Percentiles rank a stretch among this genome's conserved stretches.
Conservation (phyloP, 2,888 invertebrate genomes). For the Pseudococcus viburni region DNA sequence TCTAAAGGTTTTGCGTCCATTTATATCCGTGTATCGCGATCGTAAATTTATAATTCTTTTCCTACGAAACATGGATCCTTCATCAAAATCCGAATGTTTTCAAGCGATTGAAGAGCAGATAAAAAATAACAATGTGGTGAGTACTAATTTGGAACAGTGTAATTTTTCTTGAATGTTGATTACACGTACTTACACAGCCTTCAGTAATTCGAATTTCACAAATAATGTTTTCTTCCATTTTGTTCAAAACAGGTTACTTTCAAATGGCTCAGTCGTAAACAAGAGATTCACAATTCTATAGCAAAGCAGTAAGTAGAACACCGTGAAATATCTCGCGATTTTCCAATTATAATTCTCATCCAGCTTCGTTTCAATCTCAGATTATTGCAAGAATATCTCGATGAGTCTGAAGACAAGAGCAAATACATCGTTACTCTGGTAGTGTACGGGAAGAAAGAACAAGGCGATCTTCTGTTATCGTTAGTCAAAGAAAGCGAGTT, state of each 20-base stretch:
- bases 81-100: constrained; percentile 15
- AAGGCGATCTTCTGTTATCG: constrained; percentile 7
- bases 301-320: constrained; percentile 12
- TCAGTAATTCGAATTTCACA: neutral
- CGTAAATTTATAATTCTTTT: neutral
- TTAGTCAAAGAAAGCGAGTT: constrained; percentile 32
- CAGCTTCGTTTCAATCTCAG: neutral
- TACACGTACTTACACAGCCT: neutral
- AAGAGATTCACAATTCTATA: constrained; percentile 12
- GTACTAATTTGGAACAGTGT: neutral
- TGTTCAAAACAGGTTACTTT: neutral
- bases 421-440: constrained; percentile 13
- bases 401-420: neutral
- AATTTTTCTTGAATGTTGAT: neutral
- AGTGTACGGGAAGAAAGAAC: constrained; percentile 7
- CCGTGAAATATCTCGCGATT: neutral
- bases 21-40: neutral
- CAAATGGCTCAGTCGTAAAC: constrained; percentile 24
- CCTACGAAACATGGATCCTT: neutral
- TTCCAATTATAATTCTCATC: neutral
- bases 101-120: constrained; percentile 29
- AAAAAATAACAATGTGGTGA: constrained; percentile 4
- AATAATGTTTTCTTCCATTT: neutral
- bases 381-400: constrained; percentile 24
- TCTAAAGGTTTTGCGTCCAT: neutral